A percentile compares a stretch with the other conserved stretches of the same genome.
Conservation (phyloP, 2,113 vertebrate genomes). For the Aleadryas rufinucha region DNA sequence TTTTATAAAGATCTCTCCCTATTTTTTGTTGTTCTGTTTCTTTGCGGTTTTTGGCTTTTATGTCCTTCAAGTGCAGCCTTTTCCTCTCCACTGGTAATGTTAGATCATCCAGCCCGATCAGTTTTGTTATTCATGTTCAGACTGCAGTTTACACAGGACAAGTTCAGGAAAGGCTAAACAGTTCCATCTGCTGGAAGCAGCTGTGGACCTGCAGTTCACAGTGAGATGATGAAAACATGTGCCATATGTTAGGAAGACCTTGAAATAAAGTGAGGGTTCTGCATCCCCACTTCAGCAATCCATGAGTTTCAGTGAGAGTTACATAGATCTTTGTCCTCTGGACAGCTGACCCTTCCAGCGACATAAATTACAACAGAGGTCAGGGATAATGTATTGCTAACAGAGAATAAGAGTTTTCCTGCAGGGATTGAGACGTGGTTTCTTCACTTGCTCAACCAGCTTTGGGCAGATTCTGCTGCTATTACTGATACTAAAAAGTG, state of each 20-base stretch:
- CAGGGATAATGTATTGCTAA: neutral
- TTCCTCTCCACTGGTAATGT: conserved; percentile 1
- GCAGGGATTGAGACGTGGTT: neutral
- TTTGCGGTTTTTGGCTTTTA: neutral
- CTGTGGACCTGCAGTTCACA: neutral
- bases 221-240: neutral
- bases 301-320: neutral
- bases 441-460: neutral
- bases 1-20: neutral
- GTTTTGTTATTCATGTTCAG: neutral
- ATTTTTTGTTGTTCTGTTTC: neutral
- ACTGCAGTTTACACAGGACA: neutral
- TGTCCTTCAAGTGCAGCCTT: neutral
- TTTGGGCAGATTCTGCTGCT: neutral
- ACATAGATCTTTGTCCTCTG: neutral
- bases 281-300: neutral
- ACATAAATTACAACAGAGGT: neutral
- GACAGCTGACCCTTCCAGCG: neutral
- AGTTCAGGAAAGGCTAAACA: conserved; percentile 1
- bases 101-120: neutral
- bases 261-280: neutral
- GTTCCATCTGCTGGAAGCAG: conserved; percentile 43
- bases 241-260: neutral
- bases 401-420: neutral
- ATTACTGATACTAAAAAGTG: neutral